Conservation (phyloP, 1,140 invertebrate genomes). For the Bombus breviceps region DNA sequence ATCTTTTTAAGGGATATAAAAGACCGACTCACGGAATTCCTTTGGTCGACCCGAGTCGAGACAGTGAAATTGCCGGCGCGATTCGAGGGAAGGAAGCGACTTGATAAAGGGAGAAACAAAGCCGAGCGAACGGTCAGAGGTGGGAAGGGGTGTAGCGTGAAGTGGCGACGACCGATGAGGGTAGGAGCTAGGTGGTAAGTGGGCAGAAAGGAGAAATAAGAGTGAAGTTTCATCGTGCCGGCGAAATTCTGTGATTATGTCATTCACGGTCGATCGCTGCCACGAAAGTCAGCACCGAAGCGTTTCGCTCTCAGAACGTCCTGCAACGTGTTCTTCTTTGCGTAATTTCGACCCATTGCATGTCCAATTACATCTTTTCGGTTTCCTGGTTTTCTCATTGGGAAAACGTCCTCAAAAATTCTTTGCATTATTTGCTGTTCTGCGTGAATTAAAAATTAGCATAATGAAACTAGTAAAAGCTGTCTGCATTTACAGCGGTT, state of each 20-base stretch:
- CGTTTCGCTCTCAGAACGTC: slow-evolving; percentile 55
- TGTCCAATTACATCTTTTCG: slow-evolving; percentile 34
- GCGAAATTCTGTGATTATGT: slow-evolving; percentile 67
- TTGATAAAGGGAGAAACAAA: slow-evolving; percentile 57
- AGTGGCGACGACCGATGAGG: slow-evolving; percentile 26
- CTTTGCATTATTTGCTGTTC: too few relatives aligned
- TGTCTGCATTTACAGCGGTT: too few relatives aligned
- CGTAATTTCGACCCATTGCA: slow-evolving; percentile 16
- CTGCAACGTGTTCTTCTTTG: slow-evolving; percentile 50
- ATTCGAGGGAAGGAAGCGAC: slow-evolving; percentile 41
- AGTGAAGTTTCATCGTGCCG: slow-evolving; percentile 47
- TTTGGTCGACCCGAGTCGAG: slow-evolving; percentile 51
- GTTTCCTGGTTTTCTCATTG: neutral
- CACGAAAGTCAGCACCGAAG: slow-evolving; percentile 55
- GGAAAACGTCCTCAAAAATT: too few relatives aligned
- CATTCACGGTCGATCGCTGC: slow-evolving; percentile 61
- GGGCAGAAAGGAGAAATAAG: neutral
- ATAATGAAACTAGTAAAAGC: neutral
- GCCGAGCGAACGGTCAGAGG: slow-evolving; percentile 18
- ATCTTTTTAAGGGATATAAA: slow-evolving; percentile 69
- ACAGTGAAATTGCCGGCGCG: slow-evolving; percentile 59
- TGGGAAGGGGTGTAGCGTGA: neutral
- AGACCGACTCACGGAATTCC: slow-evolving; percentile 59
- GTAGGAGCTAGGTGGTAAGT: neutral
- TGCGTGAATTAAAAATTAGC: neutral